phyloP scores from a whole-genome alignment of 2,888 invertebrate species.

The Sinelater perroti region DNA sequence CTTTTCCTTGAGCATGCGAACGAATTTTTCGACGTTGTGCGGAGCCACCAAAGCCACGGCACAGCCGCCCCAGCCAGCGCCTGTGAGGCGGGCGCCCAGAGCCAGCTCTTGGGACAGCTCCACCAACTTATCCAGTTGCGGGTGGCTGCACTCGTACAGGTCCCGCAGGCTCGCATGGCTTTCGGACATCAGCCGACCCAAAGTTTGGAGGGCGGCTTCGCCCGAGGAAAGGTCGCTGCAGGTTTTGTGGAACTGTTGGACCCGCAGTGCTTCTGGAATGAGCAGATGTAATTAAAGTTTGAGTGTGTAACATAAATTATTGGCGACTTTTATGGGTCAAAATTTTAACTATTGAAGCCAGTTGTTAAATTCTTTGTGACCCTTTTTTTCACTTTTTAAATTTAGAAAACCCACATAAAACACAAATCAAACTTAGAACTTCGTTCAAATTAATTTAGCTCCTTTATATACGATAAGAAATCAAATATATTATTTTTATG shows the following conservation, averaged over 20 bases:
- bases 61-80: constrained; percentile 98
- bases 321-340: no score
- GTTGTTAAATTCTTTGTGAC: no score
- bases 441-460: no score
- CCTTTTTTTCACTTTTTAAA: no score
- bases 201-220: constrained; percentile 61
- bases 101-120: constrained; percentile 69
- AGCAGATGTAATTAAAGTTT: neutral
- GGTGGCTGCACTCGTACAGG: constrained; percentile 93
- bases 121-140: constrained; percentile 84
- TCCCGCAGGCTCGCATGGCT: constrained; percentile 88
- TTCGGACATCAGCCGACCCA: constrained; percentile 86
- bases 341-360: no score
- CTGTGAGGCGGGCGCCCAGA: constrained; percentile 91
- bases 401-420: no score
- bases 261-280: constrained; percentile 83
- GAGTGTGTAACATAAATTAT: no score
- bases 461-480: no score
- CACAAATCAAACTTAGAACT: no score
- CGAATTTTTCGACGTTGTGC: constrained; percentile 72
- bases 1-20: constrained; percentile 72
- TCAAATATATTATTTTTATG: no score
- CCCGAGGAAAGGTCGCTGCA: constrained; percentile 63
- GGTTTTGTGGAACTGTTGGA: constrained; percentile 75
- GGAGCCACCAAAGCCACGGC: constrained; percentile 83